Conservation (phyloP, 92 coral and sea anemone genomes). For the Bergia puertoricense region DNA sequence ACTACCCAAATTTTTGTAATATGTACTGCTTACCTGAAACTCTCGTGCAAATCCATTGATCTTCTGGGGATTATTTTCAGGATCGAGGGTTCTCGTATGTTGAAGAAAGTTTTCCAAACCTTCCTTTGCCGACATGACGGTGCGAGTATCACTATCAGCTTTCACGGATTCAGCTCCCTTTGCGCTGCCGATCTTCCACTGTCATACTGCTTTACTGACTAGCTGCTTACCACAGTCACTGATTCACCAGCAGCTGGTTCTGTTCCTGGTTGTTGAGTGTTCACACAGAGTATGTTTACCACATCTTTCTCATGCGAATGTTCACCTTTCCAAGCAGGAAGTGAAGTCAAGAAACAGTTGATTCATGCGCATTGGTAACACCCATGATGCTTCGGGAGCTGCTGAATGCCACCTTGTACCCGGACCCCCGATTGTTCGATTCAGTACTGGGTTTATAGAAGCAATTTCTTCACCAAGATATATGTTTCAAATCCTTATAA, state of each 20-base stretch:
- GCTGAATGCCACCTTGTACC: too few relatives aligned
- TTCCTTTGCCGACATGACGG: conserved; percentile 40
- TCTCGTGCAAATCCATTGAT: conserved; percentile 90
- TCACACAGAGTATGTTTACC: not conserved
- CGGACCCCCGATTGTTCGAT: too few relatives aligned
- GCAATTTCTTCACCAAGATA: too few relatives aligned
- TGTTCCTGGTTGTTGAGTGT: not conserved
- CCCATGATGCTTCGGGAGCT: conserved; percentile 1
- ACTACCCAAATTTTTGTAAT: not conserved
- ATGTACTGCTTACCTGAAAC: conserved; percentile 69
- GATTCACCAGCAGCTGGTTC: not conserved
- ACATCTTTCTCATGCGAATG: not conserved
- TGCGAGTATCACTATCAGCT: not conserved
- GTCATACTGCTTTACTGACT: conserved; percentile 18
- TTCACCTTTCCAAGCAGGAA: conserved; percentile 4
- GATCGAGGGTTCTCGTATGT: conserved; percentile 68
- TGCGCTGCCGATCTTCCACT: conserved; percentile 3
- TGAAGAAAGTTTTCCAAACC: conserved; percentile 62
- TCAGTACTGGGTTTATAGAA: too few relatives aligned
- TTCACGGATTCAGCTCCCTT: not conserved
- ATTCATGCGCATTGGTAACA: not conserved
- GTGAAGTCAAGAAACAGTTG: not conserved
- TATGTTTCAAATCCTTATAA: too few relatives aligned
- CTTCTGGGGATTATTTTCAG: conserved; percentile 59
- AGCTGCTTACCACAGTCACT: not conserved